Base-by-base conservation (phyloP, 64 coral and sea anemone species). In the Pachyseris speciosa region DNA sequence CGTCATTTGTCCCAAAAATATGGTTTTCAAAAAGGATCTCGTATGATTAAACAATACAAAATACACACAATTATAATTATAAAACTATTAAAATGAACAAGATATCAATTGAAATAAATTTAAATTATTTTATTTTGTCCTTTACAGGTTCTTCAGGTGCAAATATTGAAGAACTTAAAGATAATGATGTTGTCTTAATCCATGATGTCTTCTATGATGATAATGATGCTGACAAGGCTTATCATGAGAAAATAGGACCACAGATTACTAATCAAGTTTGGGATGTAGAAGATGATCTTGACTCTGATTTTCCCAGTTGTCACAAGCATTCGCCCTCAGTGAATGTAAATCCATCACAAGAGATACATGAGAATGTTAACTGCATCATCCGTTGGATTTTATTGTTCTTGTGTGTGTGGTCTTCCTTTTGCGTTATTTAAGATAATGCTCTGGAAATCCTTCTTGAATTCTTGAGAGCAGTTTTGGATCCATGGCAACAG, bases 371-470 rank as follows among this genome's bases (percentile, higher is more conserved):
- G 13, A 48, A 31, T 24, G 41, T 78, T 24, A 78, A 48, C 42
- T 78, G 43, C 20, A 38, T 83, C 17, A 43, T 83, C 20, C 51
- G 30, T 9, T 89, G 87, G 72, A 45, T 63, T 0, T n/a, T 89
- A 36, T 2, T 89, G 26, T 78, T 89, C 41, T 33, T 89, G 45
- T 89, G 87, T 7, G 8, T 89, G 37, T 89, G 87, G 87, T 29
- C 87, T 17, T 89, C 87, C 0, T 89, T 78, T 67, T 89, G 87
- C 47, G 73, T 66, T 2, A 32, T 91, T 34, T 90, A 74, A 16
- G 87, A 90, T 30, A 80, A 80, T 80, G 87, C 87, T 7, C 42
- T 90, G 31, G 92, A 88, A 22, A 63, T 88, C 15, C 28, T 84
- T 61, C 69, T 87, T 36, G 65, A 31, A 43, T 87, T 61, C 28